These are phyloP conservation scores for Drosophila subquinaria DNA, from an alignment of 2,888 invertebrate species.

Conservation along the genomic window DNA sequence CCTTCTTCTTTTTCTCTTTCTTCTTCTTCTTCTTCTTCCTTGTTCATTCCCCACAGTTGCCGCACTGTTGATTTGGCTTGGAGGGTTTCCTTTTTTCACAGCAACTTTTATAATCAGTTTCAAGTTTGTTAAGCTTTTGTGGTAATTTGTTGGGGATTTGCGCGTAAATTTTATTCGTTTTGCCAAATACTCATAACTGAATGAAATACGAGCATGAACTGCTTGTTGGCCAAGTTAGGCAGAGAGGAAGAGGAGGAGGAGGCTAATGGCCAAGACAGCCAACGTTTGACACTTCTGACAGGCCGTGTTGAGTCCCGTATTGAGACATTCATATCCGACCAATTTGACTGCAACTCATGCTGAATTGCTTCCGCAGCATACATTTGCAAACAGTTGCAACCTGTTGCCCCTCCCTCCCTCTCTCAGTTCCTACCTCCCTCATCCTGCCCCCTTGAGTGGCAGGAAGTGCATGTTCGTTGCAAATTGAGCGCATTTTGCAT, in stretches of 20 bases:
- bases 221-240: slow-evolving; percentile 28
- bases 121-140: slow-evolving; percentile 77
- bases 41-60: background rate
- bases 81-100: slow-evolving; percentile 34
- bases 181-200: slow-evolving; percentile 39
- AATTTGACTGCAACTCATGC: slow-evolving; percentile 44
- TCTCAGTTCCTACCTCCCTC: slow-evolving; percentile 1
- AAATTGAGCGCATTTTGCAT: slow-evolving; percentile 23
- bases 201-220: slow-evolving; percentile 50
- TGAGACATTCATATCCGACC: slow-evolving; percentile 60
- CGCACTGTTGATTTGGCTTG: slow-evolving; percentile 36
- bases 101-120: slow-evolving; percentile 78
- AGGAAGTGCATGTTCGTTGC: slow-evolving; percentile 44
- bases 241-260: background rate
- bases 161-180: slow-evolving; percentile 68
- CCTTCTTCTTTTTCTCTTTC: background rate
- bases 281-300: slow-evolving; percentile 38
- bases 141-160: slow-evolving; percentile 75
- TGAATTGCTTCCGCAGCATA: slow-evolving; percentile 46
- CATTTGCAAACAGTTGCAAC: slow-evolving; percentile 4
- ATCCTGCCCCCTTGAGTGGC: slow-evolving; percentile 8
- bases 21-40: background rate
- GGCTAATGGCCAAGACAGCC: slow-evolving; percentile 46
- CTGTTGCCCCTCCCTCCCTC: slow-evolving; percentile 1
- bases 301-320: slow-evolving; percentile 18